Conservation (phyloP, 2,113 vertebrate genomes). For the Corydoras sp. region DNA sequence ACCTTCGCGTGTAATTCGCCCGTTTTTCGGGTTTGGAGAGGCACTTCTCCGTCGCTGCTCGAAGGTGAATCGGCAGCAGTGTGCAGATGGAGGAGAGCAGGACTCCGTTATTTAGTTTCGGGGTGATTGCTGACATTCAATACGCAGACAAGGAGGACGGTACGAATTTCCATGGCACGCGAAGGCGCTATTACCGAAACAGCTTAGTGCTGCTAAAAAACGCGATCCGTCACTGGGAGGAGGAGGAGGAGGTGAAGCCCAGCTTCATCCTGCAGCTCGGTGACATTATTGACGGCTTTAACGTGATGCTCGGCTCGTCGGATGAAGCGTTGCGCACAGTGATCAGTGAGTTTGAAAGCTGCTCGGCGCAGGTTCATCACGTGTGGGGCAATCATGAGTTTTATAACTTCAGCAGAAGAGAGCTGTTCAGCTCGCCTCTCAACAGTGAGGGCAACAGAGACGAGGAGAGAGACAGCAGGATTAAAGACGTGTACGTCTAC, state of each 20-base stretch:
- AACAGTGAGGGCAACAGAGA: conserved; percentile 59
- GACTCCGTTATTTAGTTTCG: conserved; percentile 72
- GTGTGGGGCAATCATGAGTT: conserved; percentile 94
- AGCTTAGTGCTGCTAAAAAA: conserved; percentile 67
- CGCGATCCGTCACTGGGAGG: conserved; percentile 68
- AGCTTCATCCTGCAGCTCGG: conserved; percentile 85
- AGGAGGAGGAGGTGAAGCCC: conserved; percentile 46
- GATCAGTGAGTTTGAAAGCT: conserved; percentile 60
- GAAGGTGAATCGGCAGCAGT: not conserved
- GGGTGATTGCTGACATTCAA: conserved; percentile 84
- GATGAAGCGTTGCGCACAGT: conserved; percentile 68
- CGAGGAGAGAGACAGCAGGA: not conserved
- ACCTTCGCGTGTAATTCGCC: not conserved
- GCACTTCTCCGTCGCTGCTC: not conserved
- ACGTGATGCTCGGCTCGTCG: conserved; percentile 59
- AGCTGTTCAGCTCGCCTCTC: conserved; percentile 64
- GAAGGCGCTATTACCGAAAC: conserved; percentile 75
- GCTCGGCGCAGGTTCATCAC: conserved; percentile 72
- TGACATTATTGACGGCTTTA: conserved; percentile 87
- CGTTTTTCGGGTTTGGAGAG: not conserved
- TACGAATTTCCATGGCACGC: conserved; percentile 61
- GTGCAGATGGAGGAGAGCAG: conserved; percentile 57
- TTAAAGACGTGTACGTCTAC: conserved; percentile 71
- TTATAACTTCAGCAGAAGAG: conserved; percentile 83
- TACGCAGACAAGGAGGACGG: conserved; percentile 85